Evolutionary conservation across 37 sponge, comb jelly and placozoan species (phyloP), one percentile per base, ranked within the genome.

Genomic region (Theonella swinhoei): DNA sequence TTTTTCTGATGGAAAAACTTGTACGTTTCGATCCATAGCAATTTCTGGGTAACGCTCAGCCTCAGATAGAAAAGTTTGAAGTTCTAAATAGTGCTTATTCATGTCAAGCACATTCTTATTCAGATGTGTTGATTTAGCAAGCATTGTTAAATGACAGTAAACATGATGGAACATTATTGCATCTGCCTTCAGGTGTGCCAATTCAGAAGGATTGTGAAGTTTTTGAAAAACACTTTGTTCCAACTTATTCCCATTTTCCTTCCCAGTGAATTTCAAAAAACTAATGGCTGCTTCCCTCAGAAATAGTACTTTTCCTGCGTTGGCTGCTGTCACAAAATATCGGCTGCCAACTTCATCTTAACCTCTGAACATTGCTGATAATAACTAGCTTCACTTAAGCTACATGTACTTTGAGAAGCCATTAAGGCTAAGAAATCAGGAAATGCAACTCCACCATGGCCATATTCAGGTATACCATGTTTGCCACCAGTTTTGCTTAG

Each of bases 241-340:
- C 34, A 78, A 39, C n/a, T 78, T 82, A 43, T 82, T 82, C 4
- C 78, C 66, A 8, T 63, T 58, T 30, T 62, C 40, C 35, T 82
- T 82, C 58, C 83, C 69, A 60, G 34, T 67, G 63, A 58, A 59
- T 43, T 42, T 61, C 36, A 82, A 35, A 72, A 67, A 82, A 5
- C 38, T 38, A 82, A 70, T 67, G n/a, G 84, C 68, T 34, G 84
- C 75, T 37, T 75, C 76, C 68, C 64, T 75, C 29, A 83, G 47
- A 54, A 75, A 83, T 40, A 75, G 35, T 2, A 83, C 62, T 63
- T 83, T 83, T 37, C 65, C 65, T 24, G 84, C 76, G 64, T 83
- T 83, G 29, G 84, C 58, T 29, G 84, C 84, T 33, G 84, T 75
- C 22, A 83, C 76, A 74, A 83, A 83, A 29, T 83, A 83, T 60